Conservation (phyloP, 1,140 invertebrate genomes). For the Listronotus oregonensis region DNA sequence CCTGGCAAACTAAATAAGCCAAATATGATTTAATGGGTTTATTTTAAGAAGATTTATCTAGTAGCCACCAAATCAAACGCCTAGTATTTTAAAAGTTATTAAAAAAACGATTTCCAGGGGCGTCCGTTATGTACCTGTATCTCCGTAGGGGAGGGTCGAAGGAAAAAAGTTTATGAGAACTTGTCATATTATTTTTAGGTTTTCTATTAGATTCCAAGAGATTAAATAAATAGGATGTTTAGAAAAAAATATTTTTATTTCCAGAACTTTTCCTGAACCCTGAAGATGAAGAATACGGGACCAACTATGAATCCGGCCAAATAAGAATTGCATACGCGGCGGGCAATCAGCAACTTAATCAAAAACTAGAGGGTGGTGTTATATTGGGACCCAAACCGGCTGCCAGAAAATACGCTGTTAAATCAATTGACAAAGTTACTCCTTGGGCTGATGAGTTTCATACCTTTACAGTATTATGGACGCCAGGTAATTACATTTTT, state of each 20-base stretch:
- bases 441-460: constrained; percentile 68
- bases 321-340: constrained; percentile 56
- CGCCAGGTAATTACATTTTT: constrained; percentile 56
- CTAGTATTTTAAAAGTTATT: too few species aligned
- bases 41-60: too few species aligned
- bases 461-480: constrained; percentile 65
- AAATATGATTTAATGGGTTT: too few species aligned
- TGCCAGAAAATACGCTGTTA: constrained; percentile 57
- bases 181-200: too few species aligned
- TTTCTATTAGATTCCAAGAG: too few species aligned
- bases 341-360: constrained; percentile 53
- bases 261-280: constrained; percentile 65
- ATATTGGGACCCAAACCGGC: constrained; percentile 49
- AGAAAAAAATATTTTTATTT: constrained; percentile 28
- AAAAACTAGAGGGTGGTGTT: constrained; percentile 53
- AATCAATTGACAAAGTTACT: constrained; percentile 52
- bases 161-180: too few species aligned
- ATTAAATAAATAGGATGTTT: background rate
- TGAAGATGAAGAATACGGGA: constrained; percentile 59
- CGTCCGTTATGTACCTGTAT: too few species aligned
- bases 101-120: too few species aligned
- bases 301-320: constrained; percentile 60
- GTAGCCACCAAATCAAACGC: too few species aligned
- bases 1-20: too few species aligned
- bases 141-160: too few species aligned